A percentile compares a stretch with the other conserved stretches of the same genome.
Evolutionary conservation across 2,888 invertebrate genomes (phyloP).

Genomic region (Xiphydria camelus): DNA sequence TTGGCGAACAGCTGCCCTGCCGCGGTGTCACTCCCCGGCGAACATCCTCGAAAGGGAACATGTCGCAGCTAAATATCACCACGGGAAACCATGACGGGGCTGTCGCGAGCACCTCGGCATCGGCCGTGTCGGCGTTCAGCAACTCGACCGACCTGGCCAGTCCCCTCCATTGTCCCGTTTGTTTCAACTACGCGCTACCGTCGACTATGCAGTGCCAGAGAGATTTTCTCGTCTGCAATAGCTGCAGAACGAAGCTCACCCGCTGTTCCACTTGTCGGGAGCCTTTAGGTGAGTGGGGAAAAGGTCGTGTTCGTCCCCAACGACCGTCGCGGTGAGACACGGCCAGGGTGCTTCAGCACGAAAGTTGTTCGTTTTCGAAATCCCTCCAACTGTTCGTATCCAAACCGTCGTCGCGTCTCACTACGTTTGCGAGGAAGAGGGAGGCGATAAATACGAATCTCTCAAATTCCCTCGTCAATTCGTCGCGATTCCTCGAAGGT

Average conservation of each 20-base stretch:
- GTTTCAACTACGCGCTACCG: slow-evolving; percentile 98
- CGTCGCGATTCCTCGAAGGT: no score
- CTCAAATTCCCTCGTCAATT: no score
- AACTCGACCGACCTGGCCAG: slow-evolving; percentile 88
- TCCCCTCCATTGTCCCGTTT: slow-evolving; percentile 94
- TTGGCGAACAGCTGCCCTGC: no score
- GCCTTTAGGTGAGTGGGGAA: slow-evolving; percentile 81
- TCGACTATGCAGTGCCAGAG: slow-evolving; percentile 99
- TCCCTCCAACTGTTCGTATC: no score
- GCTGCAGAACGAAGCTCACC: slow-evolving; percentile 93
- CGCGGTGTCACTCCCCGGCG: no score
- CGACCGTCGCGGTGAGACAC: no score
- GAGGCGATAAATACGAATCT: no score
- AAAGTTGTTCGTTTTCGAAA: no score
- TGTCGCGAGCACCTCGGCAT: slow-evolving; percentile 56
- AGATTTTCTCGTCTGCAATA: slow-evolving; percentile 97
- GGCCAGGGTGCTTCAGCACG: no score
- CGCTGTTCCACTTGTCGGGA: slow-evolving; percentile 99
- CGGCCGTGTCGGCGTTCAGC: slow-evolving; percentile 66
- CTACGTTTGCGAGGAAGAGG: no score
- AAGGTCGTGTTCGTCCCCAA: no score
- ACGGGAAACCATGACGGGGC: slow-evolving; percentile 53
- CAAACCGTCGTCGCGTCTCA: no score
- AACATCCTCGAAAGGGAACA: slow-evolving; percentile 30
- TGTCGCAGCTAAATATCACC: slow-evolving; percentile 53